Evolutionary conservation across 1,140 invertebrate species (phyloP).

Genomic region (Trichomalopsis sarcophagae): DNA sequence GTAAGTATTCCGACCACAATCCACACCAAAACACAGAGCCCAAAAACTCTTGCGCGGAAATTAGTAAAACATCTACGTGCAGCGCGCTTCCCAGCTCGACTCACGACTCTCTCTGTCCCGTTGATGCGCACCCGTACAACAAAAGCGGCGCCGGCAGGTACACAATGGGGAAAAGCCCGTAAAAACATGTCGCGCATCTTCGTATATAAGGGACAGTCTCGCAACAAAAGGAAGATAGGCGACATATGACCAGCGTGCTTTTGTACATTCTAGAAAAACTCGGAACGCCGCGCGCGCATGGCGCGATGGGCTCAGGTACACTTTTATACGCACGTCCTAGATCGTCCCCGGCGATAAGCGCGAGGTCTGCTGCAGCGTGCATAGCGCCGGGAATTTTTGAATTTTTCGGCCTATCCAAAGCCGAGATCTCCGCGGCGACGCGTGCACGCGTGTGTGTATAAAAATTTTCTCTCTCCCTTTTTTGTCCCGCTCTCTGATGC

Average conservation of each 20-base stretch:
- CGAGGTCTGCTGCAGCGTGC: background rate
- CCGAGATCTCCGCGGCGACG: background rate
- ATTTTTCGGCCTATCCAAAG: slow-evolving; percentile 11
- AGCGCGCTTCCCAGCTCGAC: too few species aligned
- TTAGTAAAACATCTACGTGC: background rate
- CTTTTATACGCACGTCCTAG: background rate
- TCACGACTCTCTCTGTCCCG: background rate
- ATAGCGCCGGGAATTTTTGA: slow-evolving; percentile 2
- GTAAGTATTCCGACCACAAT: slow-evolving; percentile 1
- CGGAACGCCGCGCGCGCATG: background rate
- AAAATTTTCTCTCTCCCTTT: background rate
- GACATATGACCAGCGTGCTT: slow-evolving; percentile 11
- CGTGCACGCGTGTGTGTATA: background rate
- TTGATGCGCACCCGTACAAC: background rate
- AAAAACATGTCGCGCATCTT: slow-evolving; percentile 2
- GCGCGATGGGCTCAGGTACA: background rate
- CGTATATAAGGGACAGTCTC: background rate
- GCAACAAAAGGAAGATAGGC: background rate
- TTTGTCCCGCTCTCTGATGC: background rate
- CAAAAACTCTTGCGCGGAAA: background rate
- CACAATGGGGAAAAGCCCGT: background rate
- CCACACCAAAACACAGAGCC: background rate
- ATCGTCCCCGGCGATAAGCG: slow-evolving; percentile 4
- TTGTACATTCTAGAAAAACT: slow-evolving; percentile 18
- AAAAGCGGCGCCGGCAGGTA: background rate